Evolutionary conservation across 1,140 invertebrate species (phyloP).

Genomic region (Leptinotarsa defecta): DNA sequence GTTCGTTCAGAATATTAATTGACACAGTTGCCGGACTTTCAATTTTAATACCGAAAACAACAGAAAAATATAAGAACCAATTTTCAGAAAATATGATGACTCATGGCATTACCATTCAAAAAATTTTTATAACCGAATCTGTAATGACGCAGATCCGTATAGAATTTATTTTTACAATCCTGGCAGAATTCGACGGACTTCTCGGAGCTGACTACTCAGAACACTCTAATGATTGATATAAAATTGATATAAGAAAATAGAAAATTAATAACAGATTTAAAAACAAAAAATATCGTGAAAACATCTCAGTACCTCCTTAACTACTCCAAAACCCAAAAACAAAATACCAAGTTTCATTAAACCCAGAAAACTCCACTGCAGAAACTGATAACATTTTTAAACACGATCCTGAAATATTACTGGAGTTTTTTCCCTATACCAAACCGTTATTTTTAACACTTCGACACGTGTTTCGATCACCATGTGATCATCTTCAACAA

Average conservation of each 20-base stretch:
- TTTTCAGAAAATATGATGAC: neutral
- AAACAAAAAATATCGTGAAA: neutral
- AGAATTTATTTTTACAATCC: constrained; percentile 2
- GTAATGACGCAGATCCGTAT: neutral
- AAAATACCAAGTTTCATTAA: too few species aligned
- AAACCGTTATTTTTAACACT: too few species aligned
- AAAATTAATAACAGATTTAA: neutral
- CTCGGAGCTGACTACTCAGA: neutral
- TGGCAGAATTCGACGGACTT: constrained; percentile 9
- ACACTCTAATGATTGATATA: too few species aligned
- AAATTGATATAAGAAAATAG: neutral
- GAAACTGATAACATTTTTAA: too few species aligned
- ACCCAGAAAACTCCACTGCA: too few species aligned
- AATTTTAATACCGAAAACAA: neutral
- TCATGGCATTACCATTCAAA: neutral
- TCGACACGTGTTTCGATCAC: too few species aligned
- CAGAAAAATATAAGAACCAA: neutral
- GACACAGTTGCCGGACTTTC: neutral
- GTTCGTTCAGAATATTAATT: neutral
- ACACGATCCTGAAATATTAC: too few species aligned
- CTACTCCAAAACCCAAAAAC: too few species aligned
- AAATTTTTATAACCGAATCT: neutral
- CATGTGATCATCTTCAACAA: too few species aligned
- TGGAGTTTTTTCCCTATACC: too few species aligned
- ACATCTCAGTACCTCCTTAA: too few species aligned